A percentile compares a stretch with the other conserved stretches of the same genome.
Evolutionary conservation across 2,113 vertebrate species (phyloP).

Genomic region (Dipodomys stephensi): DNA sequence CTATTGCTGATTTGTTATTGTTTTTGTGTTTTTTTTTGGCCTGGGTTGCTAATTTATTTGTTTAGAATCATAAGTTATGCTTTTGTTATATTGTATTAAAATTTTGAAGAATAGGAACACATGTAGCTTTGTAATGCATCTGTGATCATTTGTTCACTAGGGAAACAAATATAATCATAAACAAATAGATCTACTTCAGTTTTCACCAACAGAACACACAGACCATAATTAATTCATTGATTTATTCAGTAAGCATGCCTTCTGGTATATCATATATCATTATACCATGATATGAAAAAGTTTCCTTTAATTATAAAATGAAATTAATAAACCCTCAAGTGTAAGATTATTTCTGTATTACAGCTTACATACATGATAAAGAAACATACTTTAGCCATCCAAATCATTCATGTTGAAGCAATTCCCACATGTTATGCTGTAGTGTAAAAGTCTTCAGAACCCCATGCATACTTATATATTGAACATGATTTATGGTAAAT

Average conservation of each 20-base stretch:
- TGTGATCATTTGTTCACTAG: background rate
- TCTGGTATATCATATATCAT: too few relatives aligned
- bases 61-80: background rate
- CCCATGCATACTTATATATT: background rate
- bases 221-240: background rate
- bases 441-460: background rate
- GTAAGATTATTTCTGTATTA: background rate
- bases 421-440: background rate
- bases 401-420: background rate
- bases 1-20: too few relatives aligned
- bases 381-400: background rate
- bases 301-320: background rate
- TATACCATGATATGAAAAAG: too few relatives aligned
- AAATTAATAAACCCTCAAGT: background rate
- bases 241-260: too few relatives aligned
- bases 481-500: background rate
- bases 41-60: background rate
- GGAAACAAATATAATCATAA: background rate
- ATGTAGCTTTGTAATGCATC: background rate
- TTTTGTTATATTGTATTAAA: background rate
- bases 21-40: background rate
- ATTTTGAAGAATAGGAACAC: too few relatives aligned
- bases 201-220: background rate
- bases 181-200: background rate
- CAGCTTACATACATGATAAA: background rate